Evolutionary conservation across 1,140 invertebrate species (phyloP).

Genomic region (Grapholita molesta): DNA sequence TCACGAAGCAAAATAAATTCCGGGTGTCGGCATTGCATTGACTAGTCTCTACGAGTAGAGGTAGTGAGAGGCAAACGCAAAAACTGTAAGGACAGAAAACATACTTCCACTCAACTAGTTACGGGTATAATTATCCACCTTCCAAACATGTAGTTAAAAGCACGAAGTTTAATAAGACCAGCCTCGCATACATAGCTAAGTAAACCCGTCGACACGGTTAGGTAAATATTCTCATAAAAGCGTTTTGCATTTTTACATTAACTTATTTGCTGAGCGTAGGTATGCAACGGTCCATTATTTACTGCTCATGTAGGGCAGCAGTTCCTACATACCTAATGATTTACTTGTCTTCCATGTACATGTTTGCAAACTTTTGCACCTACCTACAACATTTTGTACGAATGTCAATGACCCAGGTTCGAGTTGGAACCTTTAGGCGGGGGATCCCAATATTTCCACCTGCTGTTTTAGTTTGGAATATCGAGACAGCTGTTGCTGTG

Average conservation of each 20-base stretch:
- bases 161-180: neutral
- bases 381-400: too few relatives aligned
- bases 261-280: neutral
- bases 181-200: neutral
- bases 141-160: slow-evolving; percentile 10
- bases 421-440: too few relatives aligned
- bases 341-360: too few relatives aligned
- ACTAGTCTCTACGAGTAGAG: neutral
- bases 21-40: slow-evolving; percentile 1
- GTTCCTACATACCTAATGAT: too few relatives aligned
- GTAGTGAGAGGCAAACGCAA: slow-evolving; percentile 40
- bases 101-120: neutral
- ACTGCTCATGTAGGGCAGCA: neutral
- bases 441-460: too few relatives aligned
- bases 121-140: slow-evolving; percentile 1
- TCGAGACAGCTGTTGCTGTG: too few relatives aligned
- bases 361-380: too few relatives aligned
- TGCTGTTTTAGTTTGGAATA: too few relatives aligned
- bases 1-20: neutral
- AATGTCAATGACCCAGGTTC: too few relatives aligned
- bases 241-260: neutral
- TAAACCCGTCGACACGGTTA: neutral
- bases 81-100: slow-evolving; percentile 41
- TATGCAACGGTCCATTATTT: neutral
- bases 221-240: neutral